These are phyloP conservation scores for Melieria picta DNA, from an alignment of 2,888 invertebrate species.

Conservation along the genomic window DNA sequence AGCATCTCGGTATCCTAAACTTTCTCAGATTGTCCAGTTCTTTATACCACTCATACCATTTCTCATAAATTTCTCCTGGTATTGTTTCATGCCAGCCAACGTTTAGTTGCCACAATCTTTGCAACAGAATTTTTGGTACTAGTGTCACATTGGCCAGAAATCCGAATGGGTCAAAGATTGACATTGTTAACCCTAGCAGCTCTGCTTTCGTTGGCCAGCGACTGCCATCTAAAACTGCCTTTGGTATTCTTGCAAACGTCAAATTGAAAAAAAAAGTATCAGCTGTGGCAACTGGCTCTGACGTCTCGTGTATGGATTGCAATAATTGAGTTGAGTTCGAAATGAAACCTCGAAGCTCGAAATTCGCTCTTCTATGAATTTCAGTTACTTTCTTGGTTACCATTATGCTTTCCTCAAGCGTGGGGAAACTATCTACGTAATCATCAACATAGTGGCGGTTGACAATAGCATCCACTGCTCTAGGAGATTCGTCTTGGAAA, in stretches of 20 bases:
- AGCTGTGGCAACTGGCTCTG: too few species aligned
- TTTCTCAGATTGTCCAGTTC: slow-evolving; percentile 10
- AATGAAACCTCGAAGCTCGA: too few species aligned
- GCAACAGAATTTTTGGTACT: slow-evolving; percentile 12
- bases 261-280: slow-evolving; percentile 32
- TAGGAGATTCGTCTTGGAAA: too few species aligned
- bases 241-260: slow-evolving; percentile 31
- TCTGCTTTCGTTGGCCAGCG: slow-evolving; percentile 32
- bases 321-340: too few species aligned
- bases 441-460: too few species aligned
- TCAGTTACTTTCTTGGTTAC: too few species aligned
- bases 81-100: slow-evolving; percentile 21
- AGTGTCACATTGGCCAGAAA: slow-evolving; percentile 25
- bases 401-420: too few species aligned
- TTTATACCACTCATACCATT: slow-evolving; percentile 16
- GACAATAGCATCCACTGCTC: too few species aligned
- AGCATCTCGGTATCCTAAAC: too few species aligned
- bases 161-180: slow-evolving; percentile 31
- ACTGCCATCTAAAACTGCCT: slow-evolving; percentile 17
- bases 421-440: too few species aligned
- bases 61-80: slow-evolving; percentile 9
- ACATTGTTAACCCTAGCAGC: slow-evolving; percentile 24
- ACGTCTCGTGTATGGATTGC: too few species aligned
- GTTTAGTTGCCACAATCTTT: slow-evolving; percentile 8
- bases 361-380: too few species aligned